Conservation (phyloP, 2,797 vertebrate species). For the Bovichtus diacanthus region DNA sequence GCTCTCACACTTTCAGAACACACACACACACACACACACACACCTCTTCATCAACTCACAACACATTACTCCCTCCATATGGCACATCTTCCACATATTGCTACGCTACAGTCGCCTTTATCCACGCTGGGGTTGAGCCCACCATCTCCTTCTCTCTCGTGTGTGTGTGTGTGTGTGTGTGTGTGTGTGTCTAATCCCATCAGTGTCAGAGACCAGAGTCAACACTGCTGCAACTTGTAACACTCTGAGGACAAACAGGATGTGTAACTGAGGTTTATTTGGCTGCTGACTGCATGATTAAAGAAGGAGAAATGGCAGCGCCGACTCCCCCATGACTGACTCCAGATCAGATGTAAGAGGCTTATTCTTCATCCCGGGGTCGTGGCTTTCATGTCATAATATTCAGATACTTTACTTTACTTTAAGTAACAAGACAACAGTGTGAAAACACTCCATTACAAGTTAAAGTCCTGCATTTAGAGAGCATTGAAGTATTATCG, state of each 20-base stretch:
- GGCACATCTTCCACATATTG: constrained; percentile 37
- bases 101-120: constrained; percentile 40
- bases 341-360: constrained; percentile 30
- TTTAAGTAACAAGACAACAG: neutral
- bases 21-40: constrained; percentile 12
- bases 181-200: constrained; percentile 28
- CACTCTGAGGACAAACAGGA: constrained; percentile 35
- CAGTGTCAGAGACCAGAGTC: constrained; percentile 25
- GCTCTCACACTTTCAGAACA: constrained; percentile 30
- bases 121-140: constrained; percentile 45
- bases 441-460: neutral
- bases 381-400: neutral
- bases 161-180: constrained; percentile 7
- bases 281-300: constrained; percentile 39
- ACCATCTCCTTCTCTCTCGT: constrained; percentile 13
- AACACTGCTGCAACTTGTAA: constrained; percentile 36
- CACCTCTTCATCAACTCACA: constrained; percentile 34
- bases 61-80: constrained; percentile 63
- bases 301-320: constrained; percentile 22
- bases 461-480: neutral
- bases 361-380: constrained; percentile 9
- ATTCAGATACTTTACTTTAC: neutral
- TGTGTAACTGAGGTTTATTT: constrained; percentile 35
- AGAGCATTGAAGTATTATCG: neutral
- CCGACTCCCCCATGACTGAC: constrained; percentile 24